Base-by-base conservation (phyloP, 1,140 invertebrate genomes). In the Conus betulinus region DNA sequence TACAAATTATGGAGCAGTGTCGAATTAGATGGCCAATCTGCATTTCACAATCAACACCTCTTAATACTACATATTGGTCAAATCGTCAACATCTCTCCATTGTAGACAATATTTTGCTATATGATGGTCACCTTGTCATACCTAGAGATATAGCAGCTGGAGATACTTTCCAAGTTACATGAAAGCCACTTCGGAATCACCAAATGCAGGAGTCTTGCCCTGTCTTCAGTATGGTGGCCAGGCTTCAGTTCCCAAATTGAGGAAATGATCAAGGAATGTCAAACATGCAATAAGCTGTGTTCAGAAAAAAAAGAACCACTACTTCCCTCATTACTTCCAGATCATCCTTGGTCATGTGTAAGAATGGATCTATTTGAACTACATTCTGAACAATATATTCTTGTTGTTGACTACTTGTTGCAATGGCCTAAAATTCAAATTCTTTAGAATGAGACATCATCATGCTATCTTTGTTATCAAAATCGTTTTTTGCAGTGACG, bases 391-490 rank as follows among this genome's bases (percentile, higher is more conserved):
- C 67, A 85, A 63, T 91, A 90, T 78, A 76, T 92, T n/a, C 27
- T 90, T 25, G 85, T 85, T 5, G 87, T 90, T 20, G 89, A 93
- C 83, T 93, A 89, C 85, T 90, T 85, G 60, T 90, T 89, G 51
- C 74, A 83, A 39, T 93, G 82, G 76, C 55, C 89, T 8, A 90
- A 91, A 81, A 57, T 90, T 11, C 10, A 17, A 13, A 17, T 0
- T 17, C 84, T 85, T 13, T 2, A 63, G 11, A 25, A 25, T 27
- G 20, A 60, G 11, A 25, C 84, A 23, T 13, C 3, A 5, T 5
- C 7, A n/a, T 5, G 25, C 60, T 23, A 85, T 85, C 11, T 27
- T 20, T 4, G 84, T 88, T 5, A 55, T 92, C 39, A 91, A 60
- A 15, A 60, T 8, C 57, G 4, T 15, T n/a, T n/a, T 60, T 60